A percentile compares a stretch with the other conserved stretches of the same genome.
phyloP scores from a whole-genome alignment of 2,113 vertebrate genomes.

The Coptodon rendalli region DNA sequence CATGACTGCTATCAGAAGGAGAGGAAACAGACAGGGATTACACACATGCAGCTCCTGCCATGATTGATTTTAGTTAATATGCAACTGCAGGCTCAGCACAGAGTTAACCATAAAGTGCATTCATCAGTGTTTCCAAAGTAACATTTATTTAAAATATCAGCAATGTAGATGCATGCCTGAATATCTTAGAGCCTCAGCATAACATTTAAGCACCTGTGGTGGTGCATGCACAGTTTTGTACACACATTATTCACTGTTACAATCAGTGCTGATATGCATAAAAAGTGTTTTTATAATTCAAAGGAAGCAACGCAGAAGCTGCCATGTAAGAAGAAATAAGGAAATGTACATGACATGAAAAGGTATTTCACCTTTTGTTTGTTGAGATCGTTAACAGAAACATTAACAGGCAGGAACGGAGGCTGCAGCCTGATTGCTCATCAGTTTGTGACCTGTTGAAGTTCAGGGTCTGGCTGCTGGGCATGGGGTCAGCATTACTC shows the following conservation, averaged over 20 bases:
- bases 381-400: neutral
- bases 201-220: neutral
- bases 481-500: neutral
- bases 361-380: neutral
- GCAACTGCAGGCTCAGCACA: conserved; percentile 26
- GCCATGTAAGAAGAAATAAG: neutral
- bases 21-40: neutral
- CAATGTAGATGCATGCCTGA: neutral
- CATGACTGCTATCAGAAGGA: conserved; percentile 17
- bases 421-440: neutral
- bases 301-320: neutral
- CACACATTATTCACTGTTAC: neutral
- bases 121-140: conserved; percentile 18
- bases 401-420: neutral
- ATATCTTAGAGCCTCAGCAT: neutral
- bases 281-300: neutral
- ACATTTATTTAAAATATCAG: neutral
- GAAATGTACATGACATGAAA: neutral
- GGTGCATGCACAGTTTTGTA: neutral
- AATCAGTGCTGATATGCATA: neutral
- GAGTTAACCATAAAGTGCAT: conserved; percentile 52
- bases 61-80: conserved; percentile 69
- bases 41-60: conserved; percentile 20
- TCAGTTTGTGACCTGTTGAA: neutral
- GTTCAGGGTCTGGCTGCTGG: neutral